Evolutionary conservation across 2,888 invertebrate genomes (phyloP), one percentile per base, ranked within the genome.

Genomic region (Dasypogon diadema): DNA sequence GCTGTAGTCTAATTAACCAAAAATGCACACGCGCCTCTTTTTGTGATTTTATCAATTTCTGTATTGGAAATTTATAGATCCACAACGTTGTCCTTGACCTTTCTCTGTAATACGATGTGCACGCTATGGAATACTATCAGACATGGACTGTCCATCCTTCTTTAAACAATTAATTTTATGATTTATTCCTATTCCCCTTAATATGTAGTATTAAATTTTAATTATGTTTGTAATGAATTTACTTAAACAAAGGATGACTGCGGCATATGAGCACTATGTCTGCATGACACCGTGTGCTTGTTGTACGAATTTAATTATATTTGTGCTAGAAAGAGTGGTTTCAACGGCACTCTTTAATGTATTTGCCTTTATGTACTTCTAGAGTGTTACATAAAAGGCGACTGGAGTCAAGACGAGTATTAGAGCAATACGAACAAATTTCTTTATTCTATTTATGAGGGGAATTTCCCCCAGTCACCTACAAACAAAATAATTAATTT

Each of bases 151-250:
- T 73, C 42, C 56, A 34, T 42, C 73, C 56, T 73, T 76, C 76
- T 74, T 75, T 76, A 78, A 78, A 77, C 78, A 78, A 78, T 78
- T 78, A 77, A 78, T 77, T 78, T 78, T 77, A 77, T 78, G 77
- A 77, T 78, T 78, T 76, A 76, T 77, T 77, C 78, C 76, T 78
- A 76, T 78, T 78, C 68, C 75, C 77, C 77, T 77, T 77, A 76
- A 78, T 78, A 77, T 78, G 77, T 78, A 78, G 77, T 78, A n/a
- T 78, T 78, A 78, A 78, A 78, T 78, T 78, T 78, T 78, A 78
- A 78, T 78, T 78, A 78, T 77, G 77, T 78, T 78, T 78, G 77
- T 77, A 77, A 78, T 78, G 77, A 78, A 78, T 78, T 78, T 78
- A 76, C 78, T 78, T 76, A 78, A 77, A 78, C 75, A 76, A 22